A percentile compares a stretch with the other conserved stretches of the same genome.
phyloP scores from a whole-genome alignment of 2,888 invertebrate species.

The Amphimallon solstitiale region DNA sequence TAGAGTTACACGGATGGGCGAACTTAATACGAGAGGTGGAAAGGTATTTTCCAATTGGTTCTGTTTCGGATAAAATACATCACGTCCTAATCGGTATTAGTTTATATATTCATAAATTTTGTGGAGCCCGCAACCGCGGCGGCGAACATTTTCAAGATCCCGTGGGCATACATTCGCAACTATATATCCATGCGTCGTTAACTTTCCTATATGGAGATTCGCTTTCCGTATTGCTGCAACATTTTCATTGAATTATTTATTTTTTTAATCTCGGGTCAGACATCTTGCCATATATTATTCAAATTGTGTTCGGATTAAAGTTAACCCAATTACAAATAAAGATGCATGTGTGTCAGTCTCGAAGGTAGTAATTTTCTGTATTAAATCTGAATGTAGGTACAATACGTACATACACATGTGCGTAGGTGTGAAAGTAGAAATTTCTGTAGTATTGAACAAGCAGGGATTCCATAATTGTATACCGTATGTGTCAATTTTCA shows the following conservation, averaged over 20 bases:
- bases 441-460: too few relatives aligned
- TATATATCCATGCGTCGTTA: slow-evolving; percentile 16
- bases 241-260: slow-evolving; percentile 15
- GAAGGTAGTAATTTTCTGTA: too few relatives aligned
- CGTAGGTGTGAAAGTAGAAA: too few relatives aligned
- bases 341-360: neutral
- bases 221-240: neutral
- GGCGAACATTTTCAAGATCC: slow-evolving; percentile 10
- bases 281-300: slow-evolving; percentile 5
- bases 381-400: too few relatives aligned
- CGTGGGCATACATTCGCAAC: slow-evolving; percentile 4
- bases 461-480: too few relatives aligned
- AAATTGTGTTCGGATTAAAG: neutral
- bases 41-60: neutral
- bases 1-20: neutral
- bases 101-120: slow-evolving; percentile 23
- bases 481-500: too few relatives aligned
- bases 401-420: too few relatives aligned
- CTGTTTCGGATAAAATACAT: slow-evolving; percentile 1
- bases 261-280: slow-evolving; percentile 11
- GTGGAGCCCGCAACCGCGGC: slow-evolving; percentile 7
- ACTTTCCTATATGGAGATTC: slow-evolving; percentile 4
- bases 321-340: slow-evolving; percentile 10
- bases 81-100: slow-evolving; percentile 9
- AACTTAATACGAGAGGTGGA: neutral